phyloP scores from a whole-genome alignment of 2,113 vertebrate species.

The Oophaga pumilio region DNA sequence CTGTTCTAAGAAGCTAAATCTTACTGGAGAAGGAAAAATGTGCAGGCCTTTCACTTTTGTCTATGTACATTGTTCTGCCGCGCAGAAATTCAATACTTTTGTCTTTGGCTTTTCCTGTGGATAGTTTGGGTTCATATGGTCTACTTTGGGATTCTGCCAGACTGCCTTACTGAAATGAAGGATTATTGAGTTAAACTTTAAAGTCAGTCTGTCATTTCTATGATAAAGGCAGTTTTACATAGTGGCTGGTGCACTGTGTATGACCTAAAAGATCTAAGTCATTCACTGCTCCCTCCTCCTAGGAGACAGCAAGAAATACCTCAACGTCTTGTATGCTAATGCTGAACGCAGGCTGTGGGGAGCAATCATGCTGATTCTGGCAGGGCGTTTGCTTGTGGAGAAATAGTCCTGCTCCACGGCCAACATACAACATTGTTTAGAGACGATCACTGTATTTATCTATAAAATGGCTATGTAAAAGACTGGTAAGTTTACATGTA shows the following conservation, averaged over 20 bases:
- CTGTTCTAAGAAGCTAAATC: background rate
- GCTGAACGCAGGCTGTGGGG: background rate
- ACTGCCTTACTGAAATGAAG: slow-evolving; percentile 6
- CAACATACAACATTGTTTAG: background rate
- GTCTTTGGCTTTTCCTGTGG: slow-evolving; percentile 26
- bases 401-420: background rate
- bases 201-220: slow-evolving; percentile 7
- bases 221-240: slow-evolving; percentile 23
- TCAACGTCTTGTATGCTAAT: background rate
- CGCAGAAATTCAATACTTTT: slow-evolving; percentile 7
- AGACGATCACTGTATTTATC: background rate
- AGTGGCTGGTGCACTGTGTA: slow-evolving; percentile 9
- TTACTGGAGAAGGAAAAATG: background rate
- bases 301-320: background rate
- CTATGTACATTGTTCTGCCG: background rate
- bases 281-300: background rate
- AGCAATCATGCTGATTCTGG: background rate
- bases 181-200: slow-evolving; percentile 10
- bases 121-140: slow-evolving; percentile 25
- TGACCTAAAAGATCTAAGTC: slow-evolving; percentile 16
- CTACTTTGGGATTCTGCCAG: slow-evolving; percentile 16
- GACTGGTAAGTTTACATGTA: background rate
- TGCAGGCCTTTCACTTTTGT: background rate
- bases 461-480: background rate
- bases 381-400: background rate